Evolutionary conservation across 2,888 invertebrate species (phyloP), one percentile per base, ranked within the genome.

Genomic region (Meganola albula): DNA sequence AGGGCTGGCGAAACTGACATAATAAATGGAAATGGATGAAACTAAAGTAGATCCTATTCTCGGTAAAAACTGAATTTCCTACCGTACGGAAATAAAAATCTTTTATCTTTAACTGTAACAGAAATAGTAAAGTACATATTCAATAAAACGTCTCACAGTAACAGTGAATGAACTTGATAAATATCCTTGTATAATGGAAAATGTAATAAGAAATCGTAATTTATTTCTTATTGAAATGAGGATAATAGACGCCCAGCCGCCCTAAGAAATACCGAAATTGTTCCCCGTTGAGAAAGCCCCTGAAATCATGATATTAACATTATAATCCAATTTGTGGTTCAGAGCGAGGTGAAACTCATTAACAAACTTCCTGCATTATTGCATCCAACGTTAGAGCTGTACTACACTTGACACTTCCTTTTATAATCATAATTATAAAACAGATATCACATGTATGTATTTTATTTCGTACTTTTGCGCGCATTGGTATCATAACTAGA

Each of bases 161-260:
- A 63, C 67, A 63, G 63, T 65, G 73, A 78, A 79, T 72, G 72
- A 69, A 76, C 74, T 75, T 74, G 74, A 76, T 74, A 76, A 74
- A 79, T 78, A 74, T 74, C 68, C 70, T 57, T 65, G 62, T 68
- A 70, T 77, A 79, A 80, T 80, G 75, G 80, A 74, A 77, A 84
- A 78, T 70, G 75, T 83, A 84, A 82, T 83, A 84, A 82, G 78
- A 80, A 83, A 80, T 80, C 75, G 75, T 78, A 84, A 82, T 84
- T 84, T 83, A 84, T 83, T 80, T 84, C 84, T 80, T 79, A 83
- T 84, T 82, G 84, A 80, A 83, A 80, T 71, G 77, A 74, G 79
- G 75, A 82, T 80, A 84, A 82, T 79, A 75, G 79, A 71, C 72
- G 74, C 68, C 60, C 62, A 64, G 63, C 58, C 70, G 61, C 74